These are phyloP conservation scores for Pseudomyrmex pallidus DNA, from an alignment of 1,140 invertebrate species.

Conservation along the genomic window DNA sequence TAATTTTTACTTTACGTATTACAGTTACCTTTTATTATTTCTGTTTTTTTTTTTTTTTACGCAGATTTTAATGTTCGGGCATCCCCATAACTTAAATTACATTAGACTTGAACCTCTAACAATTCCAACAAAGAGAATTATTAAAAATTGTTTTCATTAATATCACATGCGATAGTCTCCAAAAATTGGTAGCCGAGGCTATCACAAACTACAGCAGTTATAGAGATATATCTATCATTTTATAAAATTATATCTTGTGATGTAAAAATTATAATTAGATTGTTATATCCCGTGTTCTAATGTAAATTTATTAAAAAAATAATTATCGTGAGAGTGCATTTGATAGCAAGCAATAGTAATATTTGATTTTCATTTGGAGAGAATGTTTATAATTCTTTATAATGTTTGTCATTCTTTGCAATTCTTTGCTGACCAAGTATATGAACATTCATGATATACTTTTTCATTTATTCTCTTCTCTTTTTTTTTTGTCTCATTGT, in stretches of 20 bases:
- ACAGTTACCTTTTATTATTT: background rate
- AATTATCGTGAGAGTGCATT: constrained; percentile 52
- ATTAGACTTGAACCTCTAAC: constrained; percentile 4
- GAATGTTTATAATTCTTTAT: constrained; percentile 29
- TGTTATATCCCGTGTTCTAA: constrained; percentile 32
- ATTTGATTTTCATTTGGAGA: constrained; percentile 61
- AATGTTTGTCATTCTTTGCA: background rate
- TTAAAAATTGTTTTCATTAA: constrained; percentile 11
- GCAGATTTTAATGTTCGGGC: constrained; percentile 4
- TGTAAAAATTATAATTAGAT: constrained; percentile 27
- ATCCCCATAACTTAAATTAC: constrained; percentile 18
- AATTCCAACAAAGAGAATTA: constrained; percentile 19
- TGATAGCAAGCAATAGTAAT: constrained; percentile 61
- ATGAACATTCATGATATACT: background rate
- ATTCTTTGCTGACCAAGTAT: background rate
- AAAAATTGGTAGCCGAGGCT: constrained; percentile 6
- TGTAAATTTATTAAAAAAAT: constrained; percentile 24
- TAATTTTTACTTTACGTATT: background rate
- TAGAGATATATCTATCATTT: background rate
- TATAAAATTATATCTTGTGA: constrained; percentile 15
- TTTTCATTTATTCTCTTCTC: background rate
- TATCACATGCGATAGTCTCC: constrained; percentile 27
- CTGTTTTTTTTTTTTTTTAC: background rate
- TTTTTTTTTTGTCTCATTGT: background rate
- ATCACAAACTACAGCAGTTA: constrained; percentile 7